A percentile compares a stretch with the other conserved stretches of the same genome.
These are phyloP conservation scores for Drosophila aff. DNA, from an alignment of 1,140 invertebrate species.

Conservation along the genomic window DNA sequence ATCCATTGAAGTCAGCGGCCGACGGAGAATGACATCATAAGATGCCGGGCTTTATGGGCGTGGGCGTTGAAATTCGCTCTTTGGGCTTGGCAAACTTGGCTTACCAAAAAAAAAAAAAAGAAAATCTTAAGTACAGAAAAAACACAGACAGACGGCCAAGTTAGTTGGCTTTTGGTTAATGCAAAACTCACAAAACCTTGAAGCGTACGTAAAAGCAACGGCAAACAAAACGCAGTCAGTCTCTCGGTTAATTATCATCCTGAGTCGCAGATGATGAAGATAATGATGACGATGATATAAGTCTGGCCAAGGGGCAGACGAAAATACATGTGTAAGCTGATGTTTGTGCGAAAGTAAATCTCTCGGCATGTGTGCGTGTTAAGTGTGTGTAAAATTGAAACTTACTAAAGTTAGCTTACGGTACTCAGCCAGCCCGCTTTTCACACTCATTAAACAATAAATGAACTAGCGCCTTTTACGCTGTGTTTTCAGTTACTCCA, in stretches of 20 bases:
- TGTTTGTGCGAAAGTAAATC: constrained; percentile 40
- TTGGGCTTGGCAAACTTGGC: constrained; percentile 60
- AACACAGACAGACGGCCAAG: constrained; percentile 38
- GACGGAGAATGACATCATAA: constrained; percentile 16
- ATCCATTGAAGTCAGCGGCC: constrained; percentile 46
- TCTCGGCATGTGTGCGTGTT: constrained; percentile 62
- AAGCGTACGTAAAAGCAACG: constrained; percentile 72
- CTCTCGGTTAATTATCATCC: constrained; percentile 38
- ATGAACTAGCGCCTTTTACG: constrained; percentile 63
- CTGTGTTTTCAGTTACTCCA: constrained; percentile 28
- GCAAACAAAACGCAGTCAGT: constrained; percentile 70
- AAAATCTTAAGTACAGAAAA: constrained; percentile 25
- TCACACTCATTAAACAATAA: constrained; percentile 69
- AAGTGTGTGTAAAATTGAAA: constrained; percentile 72
- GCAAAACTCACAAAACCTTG: constrained; percentile 79
- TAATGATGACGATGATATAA: constrained; percentile 52
- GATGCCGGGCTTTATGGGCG: constrained; percentile 16
- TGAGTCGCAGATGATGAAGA: constrained; percentile 8
- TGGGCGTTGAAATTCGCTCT: constrained; percentile 45
- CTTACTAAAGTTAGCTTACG: constrained; percentile 61
- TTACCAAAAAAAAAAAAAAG: constrained; percentile 1
- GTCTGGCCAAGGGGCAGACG: constrained; percentile 32
- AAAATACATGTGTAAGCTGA: constrained; percentile 27
- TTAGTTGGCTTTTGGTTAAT: constrained; percentile 68
- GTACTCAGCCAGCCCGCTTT: constrained; percentile 56